Evolutionary conservation across 2,797 vertebrate species (phyloP).

Genomic region (Hypotaenidia okinawae): DNA sequence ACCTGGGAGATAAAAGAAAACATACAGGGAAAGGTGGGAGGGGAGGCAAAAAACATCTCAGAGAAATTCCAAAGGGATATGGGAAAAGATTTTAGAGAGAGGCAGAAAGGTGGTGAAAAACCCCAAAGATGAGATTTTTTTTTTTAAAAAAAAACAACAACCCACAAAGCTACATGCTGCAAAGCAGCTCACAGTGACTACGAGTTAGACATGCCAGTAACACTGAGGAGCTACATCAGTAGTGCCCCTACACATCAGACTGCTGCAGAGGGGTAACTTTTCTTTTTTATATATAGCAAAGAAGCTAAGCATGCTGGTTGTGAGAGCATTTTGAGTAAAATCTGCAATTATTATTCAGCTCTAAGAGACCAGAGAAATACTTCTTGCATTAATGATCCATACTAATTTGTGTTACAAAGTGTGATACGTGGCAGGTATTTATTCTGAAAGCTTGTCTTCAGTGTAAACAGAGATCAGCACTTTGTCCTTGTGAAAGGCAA

Average conservation of each 20-base stretch:
- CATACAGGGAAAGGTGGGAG: slow-evolving; percentile 2
- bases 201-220: neutral
- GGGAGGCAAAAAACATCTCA: neutral
- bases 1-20: slow-evolving; percentile 78
- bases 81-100: neutral
- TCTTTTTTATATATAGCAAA: neutral
- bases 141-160: neutral
- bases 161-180: neutral
- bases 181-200: neutral
- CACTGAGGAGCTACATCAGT: neutral
- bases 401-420: neutral
- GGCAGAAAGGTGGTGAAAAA: neutral
- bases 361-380: neutral
- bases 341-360: neutral
- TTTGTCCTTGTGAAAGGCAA: neutral
- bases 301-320: neutral
- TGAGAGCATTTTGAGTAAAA: neutral
- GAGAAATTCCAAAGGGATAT: neutral
- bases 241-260: neutral
- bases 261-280: neutral
- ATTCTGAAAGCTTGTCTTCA: neutral
- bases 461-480: neutral
- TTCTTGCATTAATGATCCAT: neutral
- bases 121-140: neutral
- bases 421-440: neutral